phyloP scores from a whole-genome alignment of 2,797 vertebrate species.

The Sebastes wilsoni region DNA sequence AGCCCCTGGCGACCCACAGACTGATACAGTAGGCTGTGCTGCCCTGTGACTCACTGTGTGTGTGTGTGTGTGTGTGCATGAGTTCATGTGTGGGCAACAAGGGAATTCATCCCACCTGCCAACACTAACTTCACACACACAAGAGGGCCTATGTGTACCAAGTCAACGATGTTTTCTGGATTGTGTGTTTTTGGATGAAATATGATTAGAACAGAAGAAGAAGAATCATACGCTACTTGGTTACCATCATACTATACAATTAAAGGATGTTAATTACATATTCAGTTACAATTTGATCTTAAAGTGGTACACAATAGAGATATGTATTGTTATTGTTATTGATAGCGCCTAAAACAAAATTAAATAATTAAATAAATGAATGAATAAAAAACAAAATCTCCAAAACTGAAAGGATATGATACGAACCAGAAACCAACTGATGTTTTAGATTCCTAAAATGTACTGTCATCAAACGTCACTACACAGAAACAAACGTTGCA shows the following conservation, averaged over 20 bases:
- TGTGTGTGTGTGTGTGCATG: background rate
- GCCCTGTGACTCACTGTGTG: constrained; percentile 58
- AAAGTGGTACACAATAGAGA: background rate
- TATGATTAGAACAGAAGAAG: background rate
- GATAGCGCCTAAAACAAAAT: no score
- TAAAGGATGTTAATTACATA: background rate
- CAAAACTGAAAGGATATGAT: background rate
- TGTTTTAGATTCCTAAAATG: background rate
- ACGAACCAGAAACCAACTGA: background rate
- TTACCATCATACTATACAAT: background rate
- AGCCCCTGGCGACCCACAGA: constrained; percentile 57
- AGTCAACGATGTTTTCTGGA: no score
- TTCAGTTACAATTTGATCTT: background rate
- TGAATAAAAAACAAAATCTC: no score
- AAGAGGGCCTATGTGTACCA: background rate
- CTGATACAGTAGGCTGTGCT: constrained; percentile 59
- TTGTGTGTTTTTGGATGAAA: background rate
- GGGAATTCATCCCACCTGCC: constrained; percentile 41
- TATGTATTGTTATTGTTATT: no score
- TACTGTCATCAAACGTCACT: no score
- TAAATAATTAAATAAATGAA: no score
- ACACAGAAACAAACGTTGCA: background rate
- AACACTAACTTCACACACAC: background rate
- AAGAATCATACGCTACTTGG: background rate
- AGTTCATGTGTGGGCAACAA: constrained; percentile 7